Base-by-base conservation (phyloP, 2,797 vertebrate species). In the Rhinatrema bivittatum region DNA sequence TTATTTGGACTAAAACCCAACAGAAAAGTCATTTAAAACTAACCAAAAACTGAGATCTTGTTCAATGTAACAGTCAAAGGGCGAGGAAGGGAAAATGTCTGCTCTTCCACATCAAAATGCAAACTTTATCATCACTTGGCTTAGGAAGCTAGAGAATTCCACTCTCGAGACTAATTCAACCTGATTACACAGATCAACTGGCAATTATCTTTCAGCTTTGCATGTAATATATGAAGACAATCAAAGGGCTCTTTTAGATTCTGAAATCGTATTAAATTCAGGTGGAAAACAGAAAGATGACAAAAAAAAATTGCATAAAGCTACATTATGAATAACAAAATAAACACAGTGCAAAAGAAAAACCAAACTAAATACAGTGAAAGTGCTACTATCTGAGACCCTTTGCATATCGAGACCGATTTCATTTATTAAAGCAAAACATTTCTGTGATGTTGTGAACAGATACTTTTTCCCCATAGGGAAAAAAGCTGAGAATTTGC, bases 221-320 rank as follows among this genome's bases (percentile, higher is more conserved):
- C 32, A 31, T 34, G 25, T 20, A 49, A 56, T 41, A 49, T 10
- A 45, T 32, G 25, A 29, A 52, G 23, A 27, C 50, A 52, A 39
- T 28, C 21, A 47, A 43, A 42, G 54, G 53, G 35, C 40, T 17
- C 34, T 30, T 53, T 59, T 54, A 36, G 39, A 63, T 43, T 25
- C 45, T 47, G 28, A 46, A 48, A 59, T 60, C 47, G 28, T 45
- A 36, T 68, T 62, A 52, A 46, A 20, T 16, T 40, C 44, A 67
- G 46, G 17, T 9, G 45, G 4, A 35, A 16, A 40, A 36, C 25
- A 15, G 25, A 39, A 60, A 39, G 10, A n/a, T 62, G 30, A 53
- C 23, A 58, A 39, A 53, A 32, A 25, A 17, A 50, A 50, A 43
- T 29, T 42, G 20, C 22, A 29, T 42, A 16, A 29, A 33, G 20